Evolutionary conservation across 1,140 invertebrate species (phyloP).

Genomic region (Aphaenogaster floridana): DNA sequence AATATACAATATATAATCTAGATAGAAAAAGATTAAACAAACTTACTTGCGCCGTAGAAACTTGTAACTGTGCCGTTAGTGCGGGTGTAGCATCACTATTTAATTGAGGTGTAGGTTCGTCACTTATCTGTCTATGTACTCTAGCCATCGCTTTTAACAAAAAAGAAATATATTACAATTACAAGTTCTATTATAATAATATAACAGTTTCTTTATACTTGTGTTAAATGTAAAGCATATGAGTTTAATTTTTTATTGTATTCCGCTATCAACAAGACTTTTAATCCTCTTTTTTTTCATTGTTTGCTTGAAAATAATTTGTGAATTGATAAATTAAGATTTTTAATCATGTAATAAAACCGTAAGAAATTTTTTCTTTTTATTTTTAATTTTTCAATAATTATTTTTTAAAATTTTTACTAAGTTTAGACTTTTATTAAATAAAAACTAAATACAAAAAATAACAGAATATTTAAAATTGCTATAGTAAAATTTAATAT

Average conservation of each 20-base stretch:
- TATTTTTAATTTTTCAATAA: not conserved
- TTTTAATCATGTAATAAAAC: constrained; percentile 7
- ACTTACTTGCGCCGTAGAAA: constrained; percentile 86
- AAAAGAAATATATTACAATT: constrained; percentile 37
- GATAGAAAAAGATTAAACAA: not conserved
- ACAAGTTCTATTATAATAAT: not conserved
- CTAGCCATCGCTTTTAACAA: constrained; percentile 86
- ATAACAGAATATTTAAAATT: not conserved
- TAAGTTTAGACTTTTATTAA: not conserved
- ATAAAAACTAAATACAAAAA: constrained; percentile 14
- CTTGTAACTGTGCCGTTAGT: constrained; percentile 88
- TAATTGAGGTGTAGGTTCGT: constrained; percentile 83
- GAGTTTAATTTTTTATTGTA: not conserved
- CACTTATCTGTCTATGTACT: constrained; percentile 88
- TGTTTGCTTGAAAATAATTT: not conserved
- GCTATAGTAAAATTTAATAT: constrained; percentile 23
- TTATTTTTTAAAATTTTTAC: not conserved
- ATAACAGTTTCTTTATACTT: not conserved
- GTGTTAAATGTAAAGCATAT: not conserved
- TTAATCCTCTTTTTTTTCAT: not conserved
- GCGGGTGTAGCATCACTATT: constrained; percentile 82
- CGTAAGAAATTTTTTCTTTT: not conserved
- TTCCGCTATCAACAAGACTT: not conserved
- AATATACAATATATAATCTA: not conserved
- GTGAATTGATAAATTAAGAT: not conserved